A percentile compares a stretch with the other conserved stretches of the same genome.
Conservation (phyloP, 1,140 invertebrate species). For the Sweltsa coloradensis region DNA sequence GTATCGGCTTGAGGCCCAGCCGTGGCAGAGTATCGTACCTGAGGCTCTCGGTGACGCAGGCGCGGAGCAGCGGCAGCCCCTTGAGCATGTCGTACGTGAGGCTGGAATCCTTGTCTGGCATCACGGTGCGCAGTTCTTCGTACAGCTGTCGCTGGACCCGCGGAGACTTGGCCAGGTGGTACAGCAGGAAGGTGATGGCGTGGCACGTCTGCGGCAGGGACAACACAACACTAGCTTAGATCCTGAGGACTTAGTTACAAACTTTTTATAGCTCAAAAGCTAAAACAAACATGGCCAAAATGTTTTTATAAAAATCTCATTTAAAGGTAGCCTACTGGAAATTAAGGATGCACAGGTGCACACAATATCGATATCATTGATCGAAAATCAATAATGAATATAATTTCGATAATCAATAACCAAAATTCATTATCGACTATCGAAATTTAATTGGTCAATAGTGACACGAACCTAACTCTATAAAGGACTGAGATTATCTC, state of each 20-base stretch:
- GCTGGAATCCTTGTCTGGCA: slow-evolving; percentile 19
- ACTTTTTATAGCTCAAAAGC: not conserved
- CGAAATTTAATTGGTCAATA: too few relatives aligned
- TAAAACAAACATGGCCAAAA: too few relatives aligned
- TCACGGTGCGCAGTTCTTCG: slow-evolving; percentile 35
- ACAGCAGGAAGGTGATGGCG: slow-evolving; percentile 41
- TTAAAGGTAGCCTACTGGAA: too few relatives aligned
- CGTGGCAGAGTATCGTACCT: too few relatives aligned
- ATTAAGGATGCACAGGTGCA: too few relatives aligned
- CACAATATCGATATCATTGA: too few relatives aligned
- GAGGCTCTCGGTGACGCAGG: slow-evolving; percentile 52
- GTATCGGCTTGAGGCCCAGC: not conserved
- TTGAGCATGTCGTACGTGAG: slow-evolving; percentile 30
- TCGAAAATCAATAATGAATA: too few relatives aligned
- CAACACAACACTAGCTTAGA: not conserved
- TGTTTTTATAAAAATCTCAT: too few relatives aligned
- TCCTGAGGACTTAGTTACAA: not conserved
- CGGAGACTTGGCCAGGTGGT: slow-evolving; percentile 43
- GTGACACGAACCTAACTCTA: too few relatives aligned
- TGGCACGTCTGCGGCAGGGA: slow-evolving; percentile 35
- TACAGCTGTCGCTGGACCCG: slow-evolving; percentile 41
- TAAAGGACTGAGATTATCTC: too few relatives aligned
- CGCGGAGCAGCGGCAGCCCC: slow-evolving; percentile 44
- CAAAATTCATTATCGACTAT: too few relatives aligned
- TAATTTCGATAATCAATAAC: too few relatives aligned